phyloP scores from a whole-genome alignment of 2,888 invertebrate species.

The Cheilosia urbana region DNA sequence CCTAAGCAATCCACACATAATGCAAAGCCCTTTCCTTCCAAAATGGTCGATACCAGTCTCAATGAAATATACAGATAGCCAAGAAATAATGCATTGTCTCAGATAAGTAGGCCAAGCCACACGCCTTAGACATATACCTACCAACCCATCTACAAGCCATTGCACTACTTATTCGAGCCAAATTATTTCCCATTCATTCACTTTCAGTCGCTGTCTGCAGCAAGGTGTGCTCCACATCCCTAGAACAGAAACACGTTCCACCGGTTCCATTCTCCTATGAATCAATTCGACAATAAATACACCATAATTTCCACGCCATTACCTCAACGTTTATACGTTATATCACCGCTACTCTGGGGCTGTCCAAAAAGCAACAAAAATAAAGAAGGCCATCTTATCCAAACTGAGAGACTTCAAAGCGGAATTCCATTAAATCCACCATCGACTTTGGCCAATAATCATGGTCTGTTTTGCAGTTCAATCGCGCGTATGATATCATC shows the following conservation, averaged over 20 bases:
- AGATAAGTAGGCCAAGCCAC: too few relatives aligned
- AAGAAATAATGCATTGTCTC: too few relatives aligned
- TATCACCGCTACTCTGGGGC: conserved; percentile 20
- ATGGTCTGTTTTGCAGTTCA: conserved; percentile 46
- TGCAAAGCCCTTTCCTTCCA: too few relatives aligned
- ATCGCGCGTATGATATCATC: conserved; percentile 70
- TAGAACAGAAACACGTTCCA: conserved; percentile 35
- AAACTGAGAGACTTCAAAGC: conserved; percentile 41
- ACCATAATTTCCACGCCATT: conserved; percentile 53
- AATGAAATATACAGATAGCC: too few relatives aligned
- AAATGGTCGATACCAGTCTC: too few relatives aligned
- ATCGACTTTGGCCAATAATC: conserved; percentile 14
- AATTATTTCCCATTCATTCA: conserved; percentile 19
- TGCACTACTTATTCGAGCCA: neutral
- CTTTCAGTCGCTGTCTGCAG: conserved; percentile 22
- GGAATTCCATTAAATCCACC: conserved; percentile 45
- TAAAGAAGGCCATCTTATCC: conserved; percentile 52
- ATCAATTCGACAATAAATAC: conserved; percentile 32
- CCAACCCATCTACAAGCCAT: too few relatives aligned
- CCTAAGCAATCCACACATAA: too few relatives aligned
- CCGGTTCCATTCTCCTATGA: conserved; percentile 29
- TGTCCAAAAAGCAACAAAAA: neutral
- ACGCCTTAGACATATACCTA: too few relatives aligned
- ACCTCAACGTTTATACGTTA: conserved; percentile 33
- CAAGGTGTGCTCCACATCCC: conserved; percentile 27